A percentile compares a stretch with the other conserved stretches of the same genome.
These are phyloP conservation scores for Planococcus citri DNA, from an alignment of 1,140 invertebrate species.

Conservation along the genomic window DNA sequence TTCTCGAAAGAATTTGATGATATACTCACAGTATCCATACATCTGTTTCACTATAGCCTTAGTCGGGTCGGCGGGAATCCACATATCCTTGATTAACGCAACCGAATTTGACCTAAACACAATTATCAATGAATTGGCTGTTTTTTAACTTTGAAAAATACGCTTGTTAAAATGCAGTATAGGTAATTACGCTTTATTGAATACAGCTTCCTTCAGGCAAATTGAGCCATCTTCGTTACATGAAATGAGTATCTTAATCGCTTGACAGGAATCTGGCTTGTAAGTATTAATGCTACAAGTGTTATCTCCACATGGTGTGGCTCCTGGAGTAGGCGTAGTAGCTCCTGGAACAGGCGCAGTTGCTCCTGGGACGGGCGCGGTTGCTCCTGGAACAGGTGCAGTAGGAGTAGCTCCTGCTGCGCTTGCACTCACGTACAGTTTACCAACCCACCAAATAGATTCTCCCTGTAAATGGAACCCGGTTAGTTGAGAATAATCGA, in stretches of 20 bases:
- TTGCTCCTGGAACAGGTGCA: background rate
- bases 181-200: background rate
- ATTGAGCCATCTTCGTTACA: background rate
- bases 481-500: too few species aligned
- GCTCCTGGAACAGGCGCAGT: background rate
- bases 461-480: background rate
- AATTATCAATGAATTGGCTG: background rate
- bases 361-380: background rate
- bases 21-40: background rate
- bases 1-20: too few species aligned
- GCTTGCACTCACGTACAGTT: background rate
- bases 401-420: background rate
- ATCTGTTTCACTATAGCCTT: background rate
- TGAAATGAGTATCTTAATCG: background rate
- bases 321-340: background rate
- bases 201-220: background rate
- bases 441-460: background rate
- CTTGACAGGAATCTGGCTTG: background rate
- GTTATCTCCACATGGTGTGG: background rate
- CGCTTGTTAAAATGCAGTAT: background rate
- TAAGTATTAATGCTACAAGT: too few species aligned
- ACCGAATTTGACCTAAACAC: background rate
- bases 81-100: background rate
- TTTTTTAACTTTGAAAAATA: too few species aligned
- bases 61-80: background rate